phyloP scores from a whole-genome alignment of 2,113 vertebrate species.

The Aspiorhynchus laticeps region DNA sequence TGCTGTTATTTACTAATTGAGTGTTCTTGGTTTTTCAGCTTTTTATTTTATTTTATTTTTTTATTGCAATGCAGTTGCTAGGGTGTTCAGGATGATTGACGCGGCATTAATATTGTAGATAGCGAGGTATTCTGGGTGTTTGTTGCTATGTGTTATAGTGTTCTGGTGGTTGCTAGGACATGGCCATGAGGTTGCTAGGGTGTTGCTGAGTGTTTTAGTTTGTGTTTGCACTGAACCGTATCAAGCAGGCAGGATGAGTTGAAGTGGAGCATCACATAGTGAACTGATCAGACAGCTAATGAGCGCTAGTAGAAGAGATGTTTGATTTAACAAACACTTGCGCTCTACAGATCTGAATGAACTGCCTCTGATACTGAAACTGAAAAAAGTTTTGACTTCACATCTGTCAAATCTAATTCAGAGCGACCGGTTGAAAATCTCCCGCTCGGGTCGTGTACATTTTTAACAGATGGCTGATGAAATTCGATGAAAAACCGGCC shows the following conservation, averaged over 20 bases:
- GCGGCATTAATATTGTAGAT: not conserved
- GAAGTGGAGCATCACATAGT: not conserved
- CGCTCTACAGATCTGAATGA: not conserved
- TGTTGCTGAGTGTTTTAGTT: not conserved
- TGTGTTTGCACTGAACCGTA: not conserved
- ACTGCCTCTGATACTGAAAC: not conserved
- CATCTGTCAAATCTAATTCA: not conserved
- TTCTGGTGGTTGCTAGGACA: not conserved
- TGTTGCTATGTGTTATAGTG: not conserved
- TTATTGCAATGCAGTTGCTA: not conserved
- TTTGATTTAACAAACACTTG: not conserved
- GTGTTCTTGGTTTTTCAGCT: not conserved
- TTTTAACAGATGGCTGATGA: slow-evolving; percentile 50
- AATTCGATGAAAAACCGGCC: slow-evolving; percentile 43
- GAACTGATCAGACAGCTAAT: not conserved
- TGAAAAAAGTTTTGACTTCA: not conserved
- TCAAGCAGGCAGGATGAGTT: not conserved
- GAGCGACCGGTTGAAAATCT: not conserved
- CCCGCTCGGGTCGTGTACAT: not conserved
- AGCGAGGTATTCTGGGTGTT: not conserved
- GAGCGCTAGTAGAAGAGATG: not conserved
- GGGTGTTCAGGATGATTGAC: not conserved
- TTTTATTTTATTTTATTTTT: not conserved
- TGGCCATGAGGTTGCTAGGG: not conserved
- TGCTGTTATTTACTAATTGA: not conserved